Evolutionary conservation across 2,797 vertebrate species (phyloP), one percentile per base, ranked within the genome.

Genomic region (Lindbergichthys nudifrons): DNA sequence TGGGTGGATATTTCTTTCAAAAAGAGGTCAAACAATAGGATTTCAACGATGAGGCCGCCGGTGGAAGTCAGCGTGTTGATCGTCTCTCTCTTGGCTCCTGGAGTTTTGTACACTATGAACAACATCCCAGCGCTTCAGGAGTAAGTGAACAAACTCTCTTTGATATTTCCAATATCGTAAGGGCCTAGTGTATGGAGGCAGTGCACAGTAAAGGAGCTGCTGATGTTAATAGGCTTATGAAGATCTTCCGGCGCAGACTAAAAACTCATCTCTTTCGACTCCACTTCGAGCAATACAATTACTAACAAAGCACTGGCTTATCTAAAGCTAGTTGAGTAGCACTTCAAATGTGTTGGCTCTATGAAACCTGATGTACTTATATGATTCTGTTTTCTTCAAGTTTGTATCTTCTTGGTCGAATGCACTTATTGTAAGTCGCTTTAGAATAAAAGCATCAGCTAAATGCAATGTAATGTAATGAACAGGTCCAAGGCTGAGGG

Each of bases 1-100:
- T 23, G n/a, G 39, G 14, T 42, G 56, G 36, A 36, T 9, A 1
- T n/a, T 61, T 42, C 26, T 43, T 15, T 42, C 10, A n/a, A 15
- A 65, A 32, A 30, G 9, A 46, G 56, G 61, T 69, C 50, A 53
- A 54, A 65, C 19, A 21, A 0, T 2, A 50, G 0, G 8, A 10
- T 10, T 54, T 39, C 19, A 56, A 86, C 68, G 45, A 96, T 95
- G 94, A 87, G 70, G 83, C 76, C 89, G 42, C 91, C 93, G 2
- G 85, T 80, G 60, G 93, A 93, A 79, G 58, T 93, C 43, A 83
- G 82, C 19, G 92, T 95, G 58, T 87, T 94, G 13, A 77, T 92
- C 61, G 83, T 97, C 3, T 97, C 96, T 18, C 88, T 98, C 5
- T 64, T 90, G n/a, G 96, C 96, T 42, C 92, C 97, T 19, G 95